Evolutionary conservation across 2,888 invertebrate species (phyloP), one percentile per base, ranked within the genome.

Genomic region (Chalcosyrphus nemorum): DNA sequence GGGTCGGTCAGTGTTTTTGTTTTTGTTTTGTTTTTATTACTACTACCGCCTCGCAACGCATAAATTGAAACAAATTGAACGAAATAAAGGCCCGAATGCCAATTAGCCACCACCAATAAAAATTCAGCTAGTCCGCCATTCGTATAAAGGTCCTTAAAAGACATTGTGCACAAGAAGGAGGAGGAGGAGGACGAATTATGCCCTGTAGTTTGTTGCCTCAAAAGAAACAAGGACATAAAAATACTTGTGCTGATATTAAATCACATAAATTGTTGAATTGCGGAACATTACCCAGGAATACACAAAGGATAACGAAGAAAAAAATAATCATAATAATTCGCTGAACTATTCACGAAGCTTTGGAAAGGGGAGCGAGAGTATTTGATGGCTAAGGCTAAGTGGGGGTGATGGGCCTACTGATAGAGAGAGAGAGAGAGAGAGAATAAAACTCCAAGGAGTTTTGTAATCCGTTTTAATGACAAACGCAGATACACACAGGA

Each of bases 41-140:
- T 35, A 24, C 52, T 68, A 63, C 66, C 66, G 59, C 71, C 52
- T 74, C 19, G 56, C 54, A 61, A 56, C 61, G 71, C 81, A 80
- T 80, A 75, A 75, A 84, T 84, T 84, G 84, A 75, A 80, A 84
- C 84, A 84, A 84, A 84, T 80, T 84, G 84, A 80, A 84, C 84
- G 65, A 80, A 84, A 80, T 70, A 75, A 77, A 66, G 56, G 56
- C 52, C 56, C 82, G 61, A 78, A 80, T 75, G 70, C 68, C 84
- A 84, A 84, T 84, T 80, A 80, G 74, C 63, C 47, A 63, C 68
- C 61, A 32, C 78, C 63, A 70, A 84, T 75, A 80, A 84, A 84
- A 74, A 57, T 80, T 74, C 45, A 61, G 54, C 21, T 54, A 11
- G 41, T 15, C 29, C 19, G 24, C 15, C n/a, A 47, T 11, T 0